Evolutionary conservation across 2,888 invertebrate species (phyloP).

Genomic region (Zhuqinia jingwanae): DNA sequence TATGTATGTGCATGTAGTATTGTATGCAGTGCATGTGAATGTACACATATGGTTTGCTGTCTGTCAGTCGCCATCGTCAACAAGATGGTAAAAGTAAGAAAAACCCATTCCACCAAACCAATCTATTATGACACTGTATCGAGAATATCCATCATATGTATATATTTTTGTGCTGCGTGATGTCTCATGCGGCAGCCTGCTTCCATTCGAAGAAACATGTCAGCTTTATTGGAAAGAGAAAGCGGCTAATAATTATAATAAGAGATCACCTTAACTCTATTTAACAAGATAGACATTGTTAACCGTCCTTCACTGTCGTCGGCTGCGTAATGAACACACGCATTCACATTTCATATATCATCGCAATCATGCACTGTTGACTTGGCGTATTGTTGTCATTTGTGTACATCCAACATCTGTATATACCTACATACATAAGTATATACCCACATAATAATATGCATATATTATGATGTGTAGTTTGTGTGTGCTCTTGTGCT

Average conservation of each 20-base stretch:
- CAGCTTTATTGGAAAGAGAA: conserved; percentile 47
- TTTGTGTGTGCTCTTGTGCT: too few species aligned
- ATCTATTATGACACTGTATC: conserved; percentile 66
- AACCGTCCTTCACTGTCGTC: conserved; percentile 50
- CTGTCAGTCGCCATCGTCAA: conserved; percentile 65
- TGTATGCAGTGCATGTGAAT: conserved; percentile 6
- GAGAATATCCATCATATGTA: conserved; percentile 54
- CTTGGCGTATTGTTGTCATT: not conserved
- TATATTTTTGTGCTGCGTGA: conserved; percentile 16
- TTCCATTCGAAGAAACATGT: conserved; percentile 8
- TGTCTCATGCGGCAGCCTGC: too few species aligned
- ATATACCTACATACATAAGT: too few species aligned
- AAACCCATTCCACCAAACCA: conserved; percentile 11
- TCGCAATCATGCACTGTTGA: not conserved
- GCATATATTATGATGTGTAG: not conserved
- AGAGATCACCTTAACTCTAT: conserved; percentile 51
- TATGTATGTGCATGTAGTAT: conserved; percentile 26
- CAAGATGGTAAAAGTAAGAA: conserved; percentile 53
- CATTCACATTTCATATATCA: not conserved
- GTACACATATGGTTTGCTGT: conserved; percentile 35
- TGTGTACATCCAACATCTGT: too few species aligned
- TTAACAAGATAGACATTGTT: conserved; percentile 67
- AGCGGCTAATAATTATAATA: conserved; percentile 65
- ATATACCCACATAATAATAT: not conserved
- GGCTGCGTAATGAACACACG: conserved; percentile 33